Conservation (phyloP, 2,888 invertebrate genomes). For the Keiferia lycopersicella region DNA sequence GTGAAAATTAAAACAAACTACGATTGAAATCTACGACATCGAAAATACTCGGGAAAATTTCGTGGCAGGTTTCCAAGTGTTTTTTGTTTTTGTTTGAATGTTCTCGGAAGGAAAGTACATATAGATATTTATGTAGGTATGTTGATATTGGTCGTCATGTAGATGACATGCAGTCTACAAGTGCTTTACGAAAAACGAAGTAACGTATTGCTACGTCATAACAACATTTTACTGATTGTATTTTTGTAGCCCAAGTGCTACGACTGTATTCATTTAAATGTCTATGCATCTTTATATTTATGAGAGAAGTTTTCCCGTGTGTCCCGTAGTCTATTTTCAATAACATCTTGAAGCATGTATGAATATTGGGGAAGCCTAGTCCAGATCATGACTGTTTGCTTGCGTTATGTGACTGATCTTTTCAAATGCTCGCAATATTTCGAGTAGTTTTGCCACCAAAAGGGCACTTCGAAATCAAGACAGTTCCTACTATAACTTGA, state of each 20-base stretch:
- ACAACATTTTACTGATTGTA: neutral
- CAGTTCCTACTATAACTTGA: too few relatives aligned
- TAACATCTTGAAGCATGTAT: neutral
- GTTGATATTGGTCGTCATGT: neutral
- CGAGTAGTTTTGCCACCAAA: neutral
- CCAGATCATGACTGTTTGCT: neutral
- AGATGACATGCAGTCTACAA: too few relatives aligned
- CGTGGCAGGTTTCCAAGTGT: conserved; percentile 12
- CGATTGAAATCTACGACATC: conserved; percentile 7
- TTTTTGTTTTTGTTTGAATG: conserved; percentile 14
- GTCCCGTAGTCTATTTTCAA: conserved; percentile 17
- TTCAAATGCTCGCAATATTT: neutral
- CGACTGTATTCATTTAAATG: too few relatives aligned
- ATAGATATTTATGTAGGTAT: neutral
- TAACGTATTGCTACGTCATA: neutral
- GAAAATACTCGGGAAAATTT: neutral
- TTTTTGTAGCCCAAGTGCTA: neutral
- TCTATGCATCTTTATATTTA: too few relatives aligned
- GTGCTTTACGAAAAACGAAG: neutral
- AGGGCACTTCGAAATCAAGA: too few relatives aligned
- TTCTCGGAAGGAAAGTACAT: neutral
- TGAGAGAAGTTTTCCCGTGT: neutral
- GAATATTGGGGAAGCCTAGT: conserved; percentile 2
- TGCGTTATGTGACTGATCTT: neutral
- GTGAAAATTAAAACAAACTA: neutral